phyloP scores from a whole-genome alignment of 2,888 invertebrate genomes.

The Pachydiplax longipennis region DNA sequence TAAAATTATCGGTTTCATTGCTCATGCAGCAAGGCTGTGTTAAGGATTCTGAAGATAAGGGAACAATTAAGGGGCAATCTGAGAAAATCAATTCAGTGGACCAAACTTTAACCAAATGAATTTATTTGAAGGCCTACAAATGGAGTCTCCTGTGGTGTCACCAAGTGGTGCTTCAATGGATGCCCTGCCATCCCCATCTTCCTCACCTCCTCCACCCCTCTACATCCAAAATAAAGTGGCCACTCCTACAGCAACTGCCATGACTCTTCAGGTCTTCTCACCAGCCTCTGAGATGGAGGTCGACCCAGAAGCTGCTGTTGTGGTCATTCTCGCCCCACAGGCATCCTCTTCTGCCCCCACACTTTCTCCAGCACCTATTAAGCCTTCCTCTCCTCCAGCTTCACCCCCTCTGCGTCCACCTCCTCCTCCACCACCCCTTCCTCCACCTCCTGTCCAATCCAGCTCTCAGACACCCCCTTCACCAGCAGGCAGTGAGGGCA shows the following conservation, averaged over 20 bases:
- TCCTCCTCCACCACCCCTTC: slow-evolving; percentile 55
- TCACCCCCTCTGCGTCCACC: slow-evolving; percentile 51
- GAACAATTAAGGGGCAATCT: no score
- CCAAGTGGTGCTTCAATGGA: slow-evolving; percentile 35
- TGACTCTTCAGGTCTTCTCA: slow-evolving; percentile 36
- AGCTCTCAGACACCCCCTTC: slow-evolving; percentile 26
- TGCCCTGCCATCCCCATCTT: slow-evolving; percentile 45
- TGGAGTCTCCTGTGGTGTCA: slow-evolving; percentile 20
- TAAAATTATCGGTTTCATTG: no score
- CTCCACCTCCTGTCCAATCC: slow-evolving; percentile 50
- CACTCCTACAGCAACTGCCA: slow-evolving; percentile 48
- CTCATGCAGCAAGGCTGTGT: no score
- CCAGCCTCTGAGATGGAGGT: slow-evolving; percentile 59
- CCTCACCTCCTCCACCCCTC: slow-evolving; percentile 47
- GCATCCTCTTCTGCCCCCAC: slow-evolving; percentile 45
- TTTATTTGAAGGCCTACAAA: background rate
- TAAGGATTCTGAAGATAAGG: no score
- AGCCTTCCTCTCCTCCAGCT: slow-evolving; percentile 49
- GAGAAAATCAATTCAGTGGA: no score
- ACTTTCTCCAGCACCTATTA: slow-evolving; percentile 56
- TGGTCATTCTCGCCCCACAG: slow-evolving; percentile 46
- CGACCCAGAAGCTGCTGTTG: slow-evolving; percentile 51
- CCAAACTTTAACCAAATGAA: no score
- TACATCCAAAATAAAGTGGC: slow-evolving; percentile 48
- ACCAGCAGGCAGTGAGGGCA: background rate